phyloP scores from a whole-genome alignment of 2,888 invertebrate genomes.

The Polietes domitor region DNA sequence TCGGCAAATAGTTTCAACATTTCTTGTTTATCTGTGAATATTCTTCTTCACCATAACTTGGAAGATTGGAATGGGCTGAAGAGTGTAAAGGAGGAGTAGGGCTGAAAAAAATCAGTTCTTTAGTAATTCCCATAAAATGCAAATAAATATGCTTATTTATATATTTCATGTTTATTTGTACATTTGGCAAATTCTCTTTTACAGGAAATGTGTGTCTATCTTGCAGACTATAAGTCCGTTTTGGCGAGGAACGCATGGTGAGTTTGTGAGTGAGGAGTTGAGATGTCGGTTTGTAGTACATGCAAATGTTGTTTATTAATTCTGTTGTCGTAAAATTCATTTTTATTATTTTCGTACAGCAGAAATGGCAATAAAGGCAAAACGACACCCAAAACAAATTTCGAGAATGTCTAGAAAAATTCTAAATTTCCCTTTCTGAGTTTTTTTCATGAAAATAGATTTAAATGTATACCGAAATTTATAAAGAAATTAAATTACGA shows the following conservation, averaged over 20 bases:
- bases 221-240: not conserved
- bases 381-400: no score
- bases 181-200: not conserved
- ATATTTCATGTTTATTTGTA: not conserved
- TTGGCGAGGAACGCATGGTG: no score
- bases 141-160: conserved; percentile 29
- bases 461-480: not conserved
- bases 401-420: no score
- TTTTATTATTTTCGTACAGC: not conserved
- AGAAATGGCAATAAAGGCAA: no score
- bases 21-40: not conserved
- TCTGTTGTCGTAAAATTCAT: not conserved
- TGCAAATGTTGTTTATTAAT: conserved; percentile 1
- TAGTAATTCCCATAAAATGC: conserved; percentile 23
- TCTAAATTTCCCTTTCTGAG: not conserved
- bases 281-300: not conserved
- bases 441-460: not conserved
- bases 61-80: not conserved
- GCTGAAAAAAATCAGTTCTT: no score
- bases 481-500: not conserved
- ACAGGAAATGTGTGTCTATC: not conserved
- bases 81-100: not conserved
- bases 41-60: not conserved
- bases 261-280: no score
- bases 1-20: not conserved